Percentiles rank a stretch among this genome's conserved stretches.
Conservation (phyloP, 2,113 vertebrate species). For the Upupa epops region DNA sequence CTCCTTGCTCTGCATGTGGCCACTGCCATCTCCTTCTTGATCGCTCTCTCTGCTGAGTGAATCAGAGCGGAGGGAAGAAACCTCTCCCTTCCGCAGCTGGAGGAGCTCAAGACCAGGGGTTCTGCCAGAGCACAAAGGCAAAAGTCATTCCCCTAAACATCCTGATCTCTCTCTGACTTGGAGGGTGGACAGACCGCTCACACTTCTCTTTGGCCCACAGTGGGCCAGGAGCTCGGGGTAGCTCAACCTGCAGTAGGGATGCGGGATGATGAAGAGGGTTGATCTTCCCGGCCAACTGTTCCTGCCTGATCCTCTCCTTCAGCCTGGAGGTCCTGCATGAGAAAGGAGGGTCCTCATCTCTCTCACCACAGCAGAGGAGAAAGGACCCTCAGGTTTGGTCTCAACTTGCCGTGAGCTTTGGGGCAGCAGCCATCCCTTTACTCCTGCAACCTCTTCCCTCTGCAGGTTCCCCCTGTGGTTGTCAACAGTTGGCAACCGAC, state of each 20-base stretch:
- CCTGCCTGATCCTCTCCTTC: background rate
- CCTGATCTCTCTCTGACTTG: background rate
- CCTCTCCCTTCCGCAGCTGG: background rate
- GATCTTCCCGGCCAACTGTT: background rate
- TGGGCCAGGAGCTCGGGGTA: background rate
- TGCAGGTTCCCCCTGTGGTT: background rate
- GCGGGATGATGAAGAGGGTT: background rate
- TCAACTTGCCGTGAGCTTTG: background rate
- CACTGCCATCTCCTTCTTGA: background rate
- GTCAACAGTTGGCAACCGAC: no score
- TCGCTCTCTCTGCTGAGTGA: background rate
- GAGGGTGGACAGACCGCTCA: accelerated
- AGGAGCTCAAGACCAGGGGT: background rate
- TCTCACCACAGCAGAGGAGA: background rate
- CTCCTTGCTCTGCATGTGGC: background rate
- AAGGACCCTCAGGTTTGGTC: background rate
- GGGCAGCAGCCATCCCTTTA: background rate
- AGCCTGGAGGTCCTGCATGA: background rate
- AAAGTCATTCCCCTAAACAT: background rate
- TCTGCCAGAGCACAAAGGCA: background rate
- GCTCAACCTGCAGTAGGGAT: background rate
- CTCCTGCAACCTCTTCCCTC: background rate
- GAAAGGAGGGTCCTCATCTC: background rate
- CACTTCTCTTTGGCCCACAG: background rate
- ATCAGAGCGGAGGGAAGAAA: background rate